A percentile compares a stretch with the other conserved stretches of the same genome.
Evolutionary conservation across 2,113 vertebrate species (phyloP).

Genomic region (Eurystomus gularis): DNA sequence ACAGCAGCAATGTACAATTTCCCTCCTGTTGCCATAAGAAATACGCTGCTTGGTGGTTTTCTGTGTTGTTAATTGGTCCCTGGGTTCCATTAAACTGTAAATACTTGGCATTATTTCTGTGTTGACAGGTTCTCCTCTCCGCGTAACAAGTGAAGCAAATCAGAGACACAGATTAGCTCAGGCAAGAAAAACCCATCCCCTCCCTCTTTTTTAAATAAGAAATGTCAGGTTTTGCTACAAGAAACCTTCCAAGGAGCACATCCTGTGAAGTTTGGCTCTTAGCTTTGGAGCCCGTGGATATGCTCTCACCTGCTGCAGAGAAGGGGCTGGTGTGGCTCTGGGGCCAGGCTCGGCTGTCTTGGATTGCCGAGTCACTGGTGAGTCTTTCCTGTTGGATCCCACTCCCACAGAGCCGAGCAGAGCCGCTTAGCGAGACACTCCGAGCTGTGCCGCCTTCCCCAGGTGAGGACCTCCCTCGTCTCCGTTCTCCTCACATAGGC

Average conservation of each 20-base stretch:
- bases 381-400: neutral
- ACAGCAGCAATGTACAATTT: neutral
- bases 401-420: neutral
- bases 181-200: neutral
- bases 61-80: slow-evolving; percentile 56
- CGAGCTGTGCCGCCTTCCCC: neutral
- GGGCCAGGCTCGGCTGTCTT: neutral
- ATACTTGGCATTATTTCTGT: slow-evolving; percentile 40
- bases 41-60: slow-evolving; percentile 11
- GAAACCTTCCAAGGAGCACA: neutral
- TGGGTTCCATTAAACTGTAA: slow-evolving; percentile 54
- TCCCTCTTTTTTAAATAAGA: neutral
- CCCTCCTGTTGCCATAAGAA: slow-evolving; percentile 28
- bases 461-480: neutral
- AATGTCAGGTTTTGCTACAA: slow-evolving; percentile 15
- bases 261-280: neutral
- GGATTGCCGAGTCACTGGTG: neutral
- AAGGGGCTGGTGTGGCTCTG: neutral
- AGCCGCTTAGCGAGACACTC: neutral
- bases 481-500: neutral
- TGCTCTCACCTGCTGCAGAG: neutral
- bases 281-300: neutral
- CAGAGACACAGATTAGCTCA: neutral
- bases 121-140: slow-evolving; percentile 42
- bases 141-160: slow-evolving; percentile 28